Evolutionary conservation across 2,888 invertebrate species (phyloP).

Genomic region (Hemaris fuciformis): DNA sequence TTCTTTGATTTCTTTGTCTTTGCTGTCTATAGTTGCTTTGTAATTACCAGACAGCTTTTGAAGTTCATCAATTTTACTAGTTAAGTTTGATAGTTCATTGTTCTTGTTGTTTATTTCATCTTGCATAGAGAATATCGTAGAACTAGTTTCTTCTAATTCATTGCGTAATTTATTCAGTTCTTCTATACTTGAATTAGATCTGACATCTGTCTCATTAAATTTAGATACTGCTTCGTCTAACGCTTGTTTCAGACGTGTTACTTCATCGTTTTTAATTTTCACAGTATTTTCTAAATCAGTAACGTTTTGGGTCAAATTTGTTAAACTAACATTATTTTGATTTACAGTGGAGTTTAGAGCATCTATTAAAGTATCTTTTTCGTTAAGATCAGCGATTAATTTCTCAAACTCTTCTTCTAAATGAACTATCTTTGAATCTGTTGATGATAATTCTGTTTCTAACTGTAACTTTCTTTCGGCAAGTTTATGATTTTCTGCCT

Average conservation of each 20-base stretch:
- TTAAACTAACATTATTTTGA: conserved; percentile 43
- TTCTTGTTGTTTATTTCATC: conserved; percentile 54
- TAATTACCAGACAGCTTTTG: conserved; percentile 40
- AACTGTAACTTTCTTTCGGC: conserved; percentile 45
- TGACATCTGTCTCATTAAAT: conserved; percentile 32
- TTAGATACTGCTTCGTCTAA: conserved; percentile 36
- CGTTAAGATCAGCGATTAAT: conserved; percentile 58
- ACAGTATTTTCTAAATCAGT: conserved; percentile 47
- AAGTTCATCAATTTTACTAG: conserved; percentile 38
- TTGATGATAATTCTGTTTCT: conserved; percentile 52
- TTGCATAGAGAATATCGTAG: conserved; percentile 46
- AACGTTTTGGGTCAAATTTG: conserved; percentile 41
- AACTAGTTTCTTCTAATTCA: conserved; percentile 54
- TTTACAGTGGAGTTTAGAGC: conserved; percentile 47
- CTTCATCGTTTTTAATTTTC: conserved; percentile 51
- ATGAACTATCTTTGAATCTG: conserved; percentile 54
- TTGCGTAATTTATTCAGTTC: conserved; percentile 48
- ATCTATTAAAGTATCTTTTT: conserved; percentile 65
- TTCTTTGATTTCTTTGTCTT: conserved; percentile 67
- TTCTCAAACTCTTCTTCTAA: conserved; percentile 68
- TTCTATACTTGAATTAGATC: conserved; percentile 41
- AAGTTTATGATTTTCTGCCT: conserved; percentile 51
- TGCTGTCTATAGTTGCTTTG: conserved; percentile 42
- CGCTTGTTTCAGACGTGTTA: conserved; percentile 46
- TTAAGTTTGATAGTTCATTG: conserved; percentile 44